Conservation (phyloP, 2,888 invertebrate genomes). For the Lobophora halterata region DNA sequence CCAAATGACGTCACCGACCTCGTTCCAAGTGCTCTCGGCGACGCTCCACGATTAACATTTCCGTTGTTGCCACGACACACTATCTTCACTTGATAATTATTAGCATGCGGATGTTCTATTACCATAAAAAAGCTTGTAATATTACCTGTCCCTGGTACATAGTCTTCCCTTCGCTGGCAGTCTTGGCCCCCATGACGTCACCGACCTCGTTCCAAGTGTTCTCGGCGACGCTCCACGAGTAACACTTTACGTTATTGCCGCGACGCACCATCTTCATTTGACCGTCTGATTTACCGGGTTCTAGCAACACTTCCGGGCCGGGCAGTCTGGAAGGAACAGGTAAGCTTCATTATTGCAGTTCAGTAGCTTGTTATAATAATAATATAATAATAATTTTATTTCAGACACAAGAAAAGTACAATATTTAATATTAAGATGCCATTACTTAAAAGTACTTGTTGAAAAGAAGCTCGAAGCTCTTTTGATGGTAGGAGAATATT, state of each 20-base stretch:
- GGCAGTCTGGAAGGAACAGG: constrained; percentile 84
- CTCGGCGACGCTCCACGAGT: constrained; percentile 85
- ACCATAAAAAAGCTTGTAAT: too few species aligned
- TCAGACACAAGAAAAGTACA: too few species aligned
- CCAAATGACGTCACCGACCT: constrained; percentile 95
- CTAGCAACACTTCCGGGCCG: constrained; percentile 87
- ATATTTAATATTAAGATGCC: too few species aligned
- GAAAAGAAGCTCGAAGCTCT: too few species aligned
- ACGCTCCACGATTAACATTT: constrained; percentile 89
- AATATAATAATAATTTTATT: too few species aligned
- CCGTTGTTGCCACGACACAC: too few species aligned
- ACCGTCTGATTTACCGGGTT: constrained; percentile 90
- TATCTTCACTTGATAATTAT: too few species aligned
- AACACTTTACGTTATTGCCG: constrained; percentile 87
- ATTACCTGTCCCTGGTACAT: constrained; percentile 92
- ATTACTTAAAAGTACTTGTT: too few species aligned
- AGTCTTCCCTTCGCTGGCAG: constrained; percentile 87
- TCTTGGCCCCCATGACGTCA: constrained; percentile 91
- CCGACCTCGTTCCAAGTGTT: constrained; percentile 92
- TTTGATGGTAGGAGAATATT: too few species aligned
- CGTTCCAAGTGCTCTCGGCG: constrained; percentile 86
- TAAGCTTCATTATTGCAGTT: too few species aligned
- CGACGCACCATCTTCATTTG: constrained; percentile 91
- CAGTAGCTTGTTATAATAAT: too few species aligned
- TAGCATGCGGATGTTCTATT: too few species aligned